phyloP scores from a whole-genome alignment of 2,113 vertebrate species.

The Galbula dea region DNA sequence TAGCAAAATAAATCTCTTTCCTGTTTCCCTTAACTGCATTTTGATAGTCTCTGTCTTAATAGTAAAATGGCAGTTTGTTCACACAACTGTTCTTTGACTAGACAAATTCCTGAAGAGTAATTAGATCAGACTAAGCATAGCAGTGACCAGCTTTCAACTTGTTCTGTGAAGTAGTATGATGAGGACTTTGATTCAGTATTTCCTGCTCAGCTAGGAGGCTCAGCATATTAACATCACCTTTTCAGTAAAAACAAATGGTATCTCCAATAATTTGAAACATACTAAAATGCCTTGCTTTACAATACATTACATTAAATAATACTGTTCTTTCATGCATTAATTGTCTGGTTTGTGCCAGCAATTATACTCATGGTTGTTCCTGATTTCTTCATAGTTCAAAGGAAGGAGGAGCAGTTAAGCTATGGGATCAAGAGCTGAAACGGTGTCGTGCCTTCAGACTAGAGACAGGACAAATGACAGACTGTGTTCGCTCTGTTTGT shows the following conservation, averaged over 20 bases:
- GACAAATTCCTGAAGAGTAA: neutral
- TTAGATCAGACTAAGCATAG: neutral
- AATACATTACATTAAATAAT: neutral
- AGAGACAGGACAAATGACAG: constrained; percentile 90
- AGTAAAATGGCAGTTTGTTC: neutral
- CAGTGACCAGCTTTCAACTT: neutral
- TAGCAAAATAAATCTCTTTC: neutral
- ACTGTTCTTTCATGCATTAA: neutral
- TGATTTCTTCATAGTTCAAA: constrained; percentile 81
- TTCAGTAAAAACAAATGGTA: neutral
- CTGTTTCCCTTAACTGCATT: neutral
- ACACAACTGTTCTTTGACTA: neutral
- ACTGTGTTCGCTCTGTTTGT: constrained; percentile 93
- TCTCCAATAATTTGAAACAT: neutral
- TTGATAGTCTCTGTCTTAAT: neutral
- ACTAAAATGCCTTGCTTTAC: neutral
- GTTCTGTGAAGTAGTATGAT: neutral
- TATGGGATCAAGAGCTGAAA: constrained; percentile 96
- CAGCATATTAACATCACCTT: neutral
- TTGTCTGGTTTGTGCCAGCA: neutral
- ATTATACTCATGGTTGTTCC: neutral
- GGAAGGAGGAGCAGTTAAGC: constrained; percentile 93
- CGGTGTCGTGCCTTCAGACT: constrained; percentile 92
- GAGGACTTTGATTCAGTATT: neutral
- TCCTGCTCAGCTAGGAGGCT: neutral